Conservation (phyloP, 2,797 vertebrate genomes). For the Alectoris magna region DNA sequence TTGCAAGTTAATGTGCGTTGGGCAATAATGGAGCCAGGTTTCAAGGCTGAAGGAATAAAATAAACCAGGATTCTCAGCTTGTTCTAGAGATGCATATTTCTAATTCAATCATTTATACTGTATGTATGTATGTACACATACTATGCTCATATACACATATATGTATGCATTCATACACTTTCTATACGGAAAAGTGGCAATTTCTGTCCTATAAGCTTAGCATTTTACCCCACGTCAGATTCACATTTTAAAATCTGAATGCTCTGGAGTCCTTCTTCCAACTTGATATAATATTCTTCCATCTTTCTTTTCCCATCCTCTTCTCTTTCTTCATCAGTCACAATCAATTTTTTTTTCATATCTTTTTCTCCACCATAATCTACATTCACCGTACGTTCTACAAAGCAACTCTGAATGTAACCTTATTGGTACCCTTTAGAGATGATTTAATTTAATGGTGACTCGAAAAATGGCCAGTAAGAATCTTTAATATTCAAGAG, state of each 20-base stretch:
- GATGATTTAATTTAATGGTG: background rate
- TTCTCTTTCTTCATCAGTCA: background rate
- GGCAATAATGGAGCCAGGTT: background rate
- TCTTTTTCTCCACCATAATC: background rate
- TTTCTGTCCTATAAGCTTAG: background rate
- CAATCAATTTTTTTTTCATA: background rate
- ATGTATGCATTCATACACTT: background rate
- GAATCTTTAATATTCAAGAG: background rate
- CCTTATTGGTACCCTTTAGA: background rate
- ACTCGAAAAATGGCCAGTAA: background rate
- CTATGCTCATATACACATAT: rapidly evolving
- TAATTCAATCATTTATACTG: rapidly evolving
- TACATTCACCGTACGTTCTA: background rate
- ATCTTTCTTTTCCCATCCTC: background rate
- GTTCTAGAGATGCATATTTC: background rate
- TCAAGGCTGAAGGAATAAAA: constrained; percentile 9
- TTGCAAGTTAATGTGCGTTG: background rate
- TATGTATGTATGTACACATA: background rate
- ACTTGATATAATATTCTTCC: background rate
- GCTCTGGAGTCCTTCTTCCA: background rate
- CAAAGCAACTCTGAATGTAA: background rate
- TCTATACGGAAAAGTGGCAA: background rate
- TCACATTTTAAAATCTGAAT: background rate
- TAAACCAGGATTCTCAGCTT: background rate
- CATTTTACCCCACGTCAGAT: background rate